These are phyloP conservation scores for Pangasius mekongensis DNA, from an alignment of 2,797 vertebrate genomes.

Conservation along the genomic window DNA sequence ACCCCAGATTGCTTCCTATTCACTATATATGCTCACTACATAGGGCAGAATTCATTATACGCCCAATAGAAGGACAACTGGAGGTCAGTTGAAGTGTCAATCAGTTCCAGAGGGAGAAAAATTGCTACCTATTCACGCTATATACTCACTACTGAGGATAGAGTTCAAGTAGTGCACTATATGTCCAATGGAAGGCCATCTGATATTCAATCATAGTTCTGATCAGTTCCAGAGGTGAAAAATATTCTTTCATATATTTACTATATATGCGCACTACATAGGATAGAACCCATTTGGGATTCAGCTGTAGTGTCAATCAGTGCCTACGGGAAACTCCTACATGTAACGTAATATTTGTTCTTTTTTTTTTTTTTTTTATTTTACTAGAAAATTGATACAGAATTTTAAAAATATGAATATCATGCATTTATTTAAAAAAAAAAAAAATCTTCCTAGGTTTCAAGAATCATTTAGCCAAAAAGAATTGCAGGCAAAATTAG, in stretches of 20 bases:
- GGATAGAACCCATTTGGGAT: neutral
- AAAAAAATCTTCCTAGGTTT: neutral
- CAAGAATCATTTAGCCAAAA: neutral
- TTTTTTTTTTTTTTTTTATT: neutral
- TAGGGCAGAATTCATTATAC: neutral
- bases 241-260: neutral
- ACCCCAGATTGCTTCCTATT: neutral
- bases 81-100: neutral
- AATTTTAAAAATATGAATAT: neutral
- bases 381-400: neutral
- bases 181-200: neutral
- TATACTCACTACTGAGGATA: neutral
- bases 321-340: neutral
- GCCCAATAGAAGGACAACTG: neutral
- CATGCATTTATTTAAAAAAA: neutral
- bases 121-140: neutral
- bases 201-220: neutral
- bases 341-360: neutral
- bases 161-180: neutral
- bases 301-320: neutral
- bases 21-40: neutral
- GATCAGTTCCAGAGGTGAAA: neutral
- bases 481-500: neutral
- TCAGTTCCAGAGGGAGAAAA: neutral
- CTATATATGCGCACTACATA: neutral